Evolutionary conservation across 2,797 vertebrate genomes (phyloP), one percentile per base, ranked within the genome.

Genomic region (Luscinia megarhynchos): DNA sequence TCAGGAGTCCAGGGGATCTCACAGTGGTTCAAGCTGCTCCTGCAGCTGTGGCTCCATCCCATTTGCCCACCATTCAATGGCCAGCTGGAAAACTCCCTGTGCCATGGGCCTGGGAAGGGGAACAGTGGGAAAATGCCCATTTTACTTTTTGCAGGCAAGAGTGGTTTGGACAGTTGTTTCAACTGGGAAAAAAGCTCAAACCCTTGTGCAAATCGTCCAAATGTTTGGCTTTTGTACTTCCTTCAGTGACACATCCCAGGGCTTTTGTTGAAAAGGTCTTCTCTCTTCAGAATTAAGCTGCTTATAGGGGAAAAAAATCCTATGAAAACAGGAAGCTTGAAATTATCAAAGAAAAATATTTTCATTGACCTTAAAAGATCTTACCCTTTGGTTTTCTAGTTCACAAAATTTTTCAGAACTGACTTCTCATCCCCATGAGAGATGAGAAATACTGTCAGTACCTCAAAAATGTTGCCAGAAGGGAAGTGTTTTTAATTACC

Each of bases 271-370:
- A 96, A 96, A 93, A 94, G 82, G 82, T 93, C 84, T 94, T 90
- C 85, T 92, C 84, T 94, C 89, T 80, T 72, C 76, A 89, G 66
- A 91, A 89, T 86, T 84, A 89, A 72, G 75, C 72, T 82, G 57
- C 64, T 80, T 63, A 26, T 30, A 90, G 36, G 53, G 53, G 69
- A 94, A 59, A 68, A 53, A n/a, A 73, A 54, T 10, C 19, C 62
- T 88, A 83, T 63, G 54, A 91, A 96, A 97, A 96, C 88, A 96
- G 95, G 95, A 96, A 96, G 87, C 74, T 88, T 75, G 79, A 89
- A 94, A 94, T 96, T 81, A 96, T 96, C 92, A 94, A 97, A 95
- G 87, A 62, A 79, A 96, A 97, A 90, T 91, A 91, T 96, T 97
- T 94, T 95, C 76, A 88, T 82, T 95, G 94, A 95, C 91, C 91